These are phyloP conservation scores for Synaphobranchus kaupii DNA, from an alignment of 2,797 vertebrate species.

Conservation along the genomic window DNA sequence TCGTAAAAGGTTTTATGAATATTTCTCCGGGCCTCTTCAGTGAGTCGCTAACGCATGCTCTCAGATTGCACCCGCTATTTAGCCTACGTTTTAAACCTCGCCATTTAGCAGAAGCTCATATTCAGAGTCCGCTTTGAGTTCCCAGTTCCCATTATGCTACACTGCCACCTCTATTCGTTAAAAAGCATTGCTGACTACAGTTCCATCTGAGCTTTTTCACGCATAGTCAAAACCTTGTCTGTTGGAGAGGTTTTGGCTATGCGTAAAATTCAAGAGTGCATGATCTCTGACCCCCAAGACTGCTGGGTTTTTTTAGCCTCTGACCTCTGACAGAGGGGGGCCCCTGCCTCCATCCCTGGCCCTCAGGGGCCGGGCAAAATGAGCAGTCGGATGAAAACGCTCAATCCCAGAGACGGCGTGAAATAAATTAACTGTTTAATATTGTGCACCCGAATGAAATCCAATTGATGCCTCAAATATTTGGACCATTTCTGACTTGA, in stretches of 20 bases:
- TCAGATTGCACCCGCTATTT: background rate
- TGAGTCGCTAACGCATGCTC: constrained; percentile 41
- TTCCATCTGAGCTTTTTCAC: background rate
- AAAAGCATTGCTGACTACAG: no score
- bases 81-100: background rate
- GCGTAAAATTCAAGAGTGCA: background rate
- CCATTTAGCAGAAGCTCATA: background rate
- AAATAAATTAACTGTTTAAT: background rate
- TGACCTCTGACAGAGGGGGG: no score
- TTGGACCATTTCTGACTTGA: background rate
- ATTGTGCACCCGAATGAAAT: background rate
- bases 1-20: constrained; percentile 52
- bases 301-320: background rate
- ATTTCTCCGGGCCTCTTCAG: constrained; percentile 30
- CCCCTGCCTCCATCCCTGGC: no score
- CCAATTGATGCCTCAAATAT: background rate
- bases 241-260: background rate
- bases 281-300: background rate
- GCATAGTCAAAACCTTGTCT: background rate
- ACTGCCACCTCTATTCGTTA: no score
- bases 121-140: no score
- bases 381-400: no score
- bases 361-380: no score
- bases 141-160: background rate
- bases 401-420: background rate